A percentile compares a stretch with the other conserved stretches of the same genome.
Conservation (phyloP, 1,140 invertebrate species). For the Drosophila persimilis region DNA sequence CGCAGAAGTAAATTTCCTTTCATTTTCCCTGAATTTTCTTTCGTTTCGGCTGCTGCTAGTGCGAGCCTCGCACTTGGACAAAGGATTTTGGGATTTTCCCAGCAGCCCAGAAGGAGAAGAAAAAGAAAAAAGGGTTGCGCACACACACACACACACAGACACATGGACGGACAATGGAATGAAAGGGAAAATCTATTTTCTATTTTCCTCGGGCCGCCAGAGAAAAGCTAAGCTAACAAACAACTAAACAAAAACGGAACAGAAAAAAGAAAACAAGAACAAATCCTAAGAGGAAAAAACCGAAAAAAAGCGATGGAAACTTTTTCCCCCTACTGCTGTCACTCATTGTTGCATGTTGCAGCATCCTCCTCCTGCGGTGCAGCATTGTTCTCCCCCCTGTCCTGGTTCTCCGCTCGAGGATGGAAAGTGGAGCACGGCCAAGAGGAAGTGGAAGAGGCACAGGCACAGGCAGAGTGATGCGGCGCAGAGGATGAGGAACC, state of each 20-base stretch:
- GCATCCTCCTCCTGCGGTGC: slow-evolving; percentile 46
- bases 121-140: slow-evolving; percentile 51
- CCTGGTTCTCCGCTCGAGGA: slow-evolving; percentile 5
- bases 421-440: slow-evolving; percentile 55
- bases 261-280: slow-evolving; percentile 24
- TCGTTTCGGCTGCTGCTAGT: slow-evolving; percentile 3
- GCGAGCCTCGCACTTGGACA: slow-evolving; percentile 18
- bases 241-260: slow-evolving; percentile 24
- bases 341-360: slow-evolving; percentile 22
- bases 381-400: slow-evolving; percentile 47
- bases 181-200: slow-evolving; percentile 66
- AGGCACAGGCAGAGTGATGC: slow-evolving; percentile 4
- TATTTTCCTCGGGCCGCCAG: slow-evolving; percentile 23
- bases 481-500: slow-evolving; percentile 22
- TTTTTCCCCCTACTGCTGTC: slow-evolving; percentile 7
- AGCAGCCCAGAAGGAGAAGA: slow-evolving; percentile 19
- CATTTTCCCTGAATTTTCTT: slow-evolving; percentile 46
- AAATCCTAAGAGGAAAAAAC: slow-evolving; percentile 10
- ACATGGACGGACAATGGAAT: slow-evolving; percentile 31
- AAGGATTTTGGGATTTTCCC: slow-evolving; percentile 53
- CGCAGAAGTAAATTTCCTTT: slow-evolving; percentile 37
- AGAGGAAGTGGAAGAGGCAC: not conserved
- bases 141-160: slow-evolving; percentile 36
- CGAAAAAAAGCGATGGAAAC: not conserved
- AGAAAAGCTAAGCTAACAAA: slow-evolving; percentile 61